Evolutionary conservation across 2,888 invertebrate genomes (phyloP).

Genomic region (Eupithecia inturbata): DNA sequence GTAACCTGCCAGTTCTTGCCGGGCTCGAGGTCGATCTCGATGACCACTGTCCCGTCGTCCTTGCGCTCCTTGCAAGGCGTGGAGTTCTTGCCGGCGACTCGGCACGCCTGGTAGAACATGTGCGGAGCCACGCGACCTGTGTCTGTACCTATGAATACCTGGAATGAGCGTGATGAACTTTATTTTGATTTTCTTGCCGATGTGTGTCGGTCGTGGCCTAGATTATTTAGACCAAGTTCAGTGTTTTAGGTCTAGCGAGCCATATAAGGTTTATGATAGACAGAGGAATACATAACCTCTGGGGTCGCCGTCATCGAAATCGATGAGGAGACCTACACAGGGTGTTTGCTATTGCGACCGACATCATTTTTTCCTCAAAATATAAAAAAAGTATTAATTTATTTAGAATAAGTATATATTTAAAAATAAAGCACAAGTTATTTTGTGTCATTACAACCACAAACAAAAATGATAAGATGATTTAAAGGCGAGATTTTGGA

Average conservation of each 20-base stretch:
- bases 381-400: too few relatives aligned
- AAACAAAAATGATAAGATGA: too few relatives aligned
- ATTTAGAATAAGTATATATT: too few relatives aligned
- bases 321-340: neutral
- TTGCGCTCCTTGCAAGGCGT: slow-evolving; percentile 95
- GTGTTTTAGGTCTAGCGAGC: neutral
- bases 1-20: slow-evolving; percentile 95
- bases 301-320: neutral
- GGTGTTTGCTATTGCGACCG: too few relatives aligned
- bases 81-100: slow-evolving; percentile 98
- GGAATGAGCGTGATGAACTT: slow-evolving; percentile 25
- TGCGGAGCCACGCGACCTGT: slow-evolving; percentile 95
- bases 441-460: too few relatives aligned
- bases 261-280: neutral
- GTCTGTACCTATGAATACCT: slow-evolving; percentile 96
- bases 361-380: too few relatives aligned
- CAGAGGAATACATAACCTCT: neutral
- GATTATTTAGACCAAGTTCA: neutral
- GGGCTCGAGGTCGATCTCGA: slow-evolving; percentile 95
- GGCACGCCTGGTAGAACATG: slow-evolving; percentile 98
- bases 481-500: too few relatives aligned
- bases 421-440: too few relatives aligned
- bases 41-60: slow-evolving; percentile 96
- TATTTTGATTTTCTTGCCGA: neutral
- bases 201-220: neutral